Conservation (phyloP, 2,113 vertebrate genomes). For the Melanotaenia duboulayi region DNA sequence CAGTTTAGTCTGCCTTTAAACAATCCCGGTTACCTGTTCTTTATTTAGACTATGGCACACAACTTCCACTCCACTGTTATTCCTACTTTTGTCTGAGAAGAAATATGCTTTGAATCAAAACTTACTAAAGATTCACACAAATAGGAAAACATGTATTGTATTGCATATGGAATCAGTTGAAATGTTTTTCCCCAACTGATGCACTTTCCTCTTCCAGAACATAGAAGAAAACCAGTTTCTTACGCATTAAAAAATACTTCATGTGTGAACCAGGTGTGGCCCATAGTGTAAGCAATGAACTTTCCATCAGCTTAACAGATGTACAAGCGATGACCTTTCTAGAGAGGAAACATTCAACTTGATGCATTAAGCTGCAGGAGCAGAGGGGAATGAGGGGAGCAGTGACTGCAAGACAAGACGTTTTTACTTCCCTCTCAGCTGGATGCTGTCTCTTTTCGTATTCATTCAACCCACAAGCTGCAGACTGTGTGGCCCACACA, state of each 20-base stretch:
- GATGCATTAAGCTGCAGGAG: slow-evolving; percentile 30
- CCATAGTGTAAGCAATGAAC: background rate
- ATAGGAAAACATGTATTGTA: too few relatives aligned
- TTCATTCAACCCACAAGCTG: slow-evolving; percentile 39
- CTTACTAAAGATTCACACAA: too few relatives aligned
- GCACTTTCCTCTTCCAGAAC: background rate
- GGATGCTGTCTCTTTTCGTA: slow-evolving; percentile 28
- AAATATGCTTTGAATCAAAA: too few relatives aligned
- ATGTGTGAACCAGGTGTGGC: slow-evolving; percentile 35
- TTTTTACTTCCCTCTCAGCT: slow-evolving; percentile 30
- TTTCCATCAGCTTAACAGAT: slow-evolving; percentile 42
- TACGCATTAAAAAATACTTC: slow-evolving; percentile 28
- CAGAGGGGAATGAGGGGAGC: background rate
- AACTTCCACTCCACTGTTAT: too few relatives aligned
- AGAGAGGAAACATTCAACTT: slow-evolving; percentile 31
- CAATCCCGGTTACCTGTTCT: too few relatives aligned
- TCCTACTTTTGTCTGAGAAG: too few relatives aligned
- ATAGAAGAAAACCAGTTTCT: slow-evolving; percentile 3
- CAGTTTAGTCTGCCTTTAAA: too few relatives aligned
- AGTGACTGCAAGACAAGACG: slow-evolving; percentile 43
- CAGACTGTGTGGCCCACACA: slow-evolving; percentile 20
- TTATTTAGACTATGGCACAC: too few relatives aligned
- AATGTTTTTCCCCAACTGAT: background rate
- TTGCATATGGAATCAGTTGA: too few relatives aligned
- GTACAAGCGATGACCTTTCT: slow-evolving; percentile 66